phyloP scores from a whole-genome alignment of 1,140 invertebrate species.

The Drosophila neocordata region DNA sequence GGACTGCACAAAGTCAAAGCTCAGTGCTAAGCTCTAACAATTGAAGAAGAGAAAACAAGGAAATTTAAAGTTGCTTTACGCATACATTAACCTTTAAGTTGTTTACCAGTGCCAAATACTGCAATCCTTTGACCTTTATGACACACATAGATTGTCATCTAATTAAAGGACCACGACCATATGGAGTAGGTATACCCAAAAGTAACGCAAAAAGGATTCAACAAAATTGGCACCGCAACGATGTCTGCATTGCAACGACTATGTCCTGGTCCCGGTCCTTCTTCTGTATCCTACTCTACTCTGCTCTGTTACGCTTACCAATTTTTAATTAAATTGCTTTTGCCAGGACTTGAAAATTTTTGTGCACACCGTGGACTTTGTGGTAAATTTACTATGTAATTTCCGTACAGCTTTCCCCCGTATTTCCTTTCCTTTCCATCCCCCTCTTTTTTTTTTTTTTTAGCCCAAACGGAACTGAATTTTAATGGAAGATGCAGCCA shows the following conservation, averaged over 20 bases:
- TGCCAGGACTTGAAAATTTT: constrained; percentile 13
- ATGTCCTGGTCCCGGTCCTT: not conserved
- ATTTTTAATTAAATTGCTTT: constrained; percentile 54
- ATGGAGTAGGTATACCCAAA: not conserved
- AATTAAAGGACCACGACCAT: constrained; percentile 33
- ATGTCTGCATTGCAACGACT: constrained; percentile 20
- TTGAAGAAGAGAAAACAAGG: not conserved
- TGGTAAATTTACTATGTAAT: constrained; percentile 62
- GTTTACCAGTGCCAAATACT: not conserved
- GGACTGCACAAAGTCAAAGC: not conserved
- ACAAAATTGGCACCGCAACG: constrained; percentile 11
- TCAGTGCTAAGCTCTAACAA: not conserved
- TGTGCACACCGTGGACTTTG: constrained; percentile 45
- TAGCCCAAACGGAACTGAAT: constrained; percentile 62
- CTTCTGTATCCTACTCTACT: not conserved
- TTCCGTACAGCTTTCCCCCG: constrained; percentile 26
- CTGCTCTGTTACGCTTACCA: not conserved
- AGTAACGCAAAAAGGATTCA: constrained; percentile 8
- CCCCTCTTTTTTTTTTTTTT: constrained; percentile 30
- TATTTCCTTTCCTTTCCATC: not conserved
- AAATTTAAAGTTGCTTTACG: not conserved
- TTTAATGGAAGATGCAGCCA: constrained; percentile 64
- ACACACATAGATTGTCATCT: constrained; percentile 14
- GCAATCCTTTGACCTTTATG: constrained; percentile 19
- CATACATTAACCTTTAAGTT: constrained; percentile 3